Evolutionary conservation across 2,888 invertebrate genomes (phyloP).

Genomic region (Pogonocherus hispidulus): DNA sequence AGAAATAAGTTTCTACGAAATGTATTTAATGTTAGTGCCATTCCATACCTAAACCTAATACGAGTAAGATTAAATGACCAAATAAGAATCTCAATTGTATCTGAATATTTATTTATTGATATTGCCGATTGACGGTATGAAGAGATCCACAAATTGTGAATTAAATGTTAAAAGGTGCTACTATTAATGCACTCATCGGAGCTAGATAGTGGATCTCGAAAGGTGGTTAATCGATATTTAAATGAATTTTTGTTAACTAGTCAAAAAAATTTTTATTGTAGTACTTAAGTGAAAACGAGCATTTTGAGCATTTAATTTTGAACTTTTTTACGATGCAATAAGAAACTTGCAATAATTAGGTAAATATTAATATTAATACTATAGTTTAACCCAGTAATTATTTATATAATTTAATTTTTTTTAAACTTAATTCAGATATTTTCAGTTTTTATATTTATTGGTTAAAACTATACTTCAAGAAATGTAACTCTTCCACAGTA

Average conservation of each 20-base stretch:
- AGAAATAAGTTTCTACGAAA: not conserved
- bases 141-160: too few species aligned
- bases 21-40: conserved; percentile 25
- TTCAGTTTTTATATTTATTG: conserved; percentile 22
- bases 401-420: conserved; percentile 28
- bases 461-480: not conserved
- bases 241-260: conserved; percentile 48
- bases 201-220: not conserved
- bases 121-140: not conserved
- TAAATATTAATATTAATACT: conserved; percentile 29
- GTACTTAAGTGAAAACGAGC: conserved; percentile 35
- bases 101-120: conserved; percentile 21
- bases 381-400: conserved; percentile 10
- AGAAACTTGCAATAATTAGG: conserved; percentile 27
- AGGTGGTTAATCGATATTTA: not conserved
- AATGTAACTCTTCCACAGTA: conserved; percentile 17
- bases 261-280: conserved; percentile 51
- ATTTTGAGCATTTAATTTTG: conserved; percentile 11
- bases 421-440: conserved; percentile 6
- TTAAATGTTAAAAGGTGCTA: not conserved
- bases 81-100: conserved; percentile 23
- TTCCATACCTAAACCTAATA: conserved; percentile 13
- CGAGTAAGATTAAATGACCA: conserved; percentile 14
- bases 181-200: not conserved
- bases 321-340: conserved; percentile 18